These are phyloP conservation scores for Aphaenogaster floridana DNA, from an alignment of 1,140 invertebrate genomes.

Conservation along the genomic window DNA sequence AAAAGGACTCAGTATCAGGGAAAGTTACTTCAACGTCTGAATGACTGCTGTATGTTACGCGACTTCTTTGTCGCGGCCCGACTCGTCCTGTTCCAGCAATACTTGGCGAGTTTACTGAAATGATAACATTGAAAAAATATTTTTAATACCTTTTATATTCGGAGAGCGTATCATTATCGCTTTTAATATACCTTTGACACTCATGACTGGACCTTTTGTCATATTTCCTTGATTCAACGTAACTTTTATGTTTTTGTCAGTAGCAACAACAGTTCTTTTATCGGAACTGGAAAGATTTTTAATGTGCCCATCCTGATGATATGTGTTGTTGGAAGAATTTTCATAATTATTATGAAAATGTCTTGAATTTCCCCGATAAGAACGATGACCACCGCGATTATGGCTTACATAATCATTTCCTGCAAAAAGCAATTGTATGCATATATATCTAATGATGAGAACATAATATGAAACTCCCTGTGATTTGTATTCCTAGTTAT, in stretches of 20 bases:
- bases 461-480: neutral
- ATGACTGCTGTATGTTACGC: slow-evolving; percentile 84
- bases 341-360: slow-evolving; percentile 77
- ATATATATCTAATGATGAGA: neutral
- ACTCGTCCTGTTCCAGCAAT: slow-evolving; percentile 85
- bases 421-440: slow-evolving; percentile 53
- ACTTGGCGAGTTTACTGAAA: slow-evolving; percentile 84
- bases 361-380: slow-evolving; percentile 74
- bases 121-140: neutral
- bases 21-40: slow-evolving; percentile 77
- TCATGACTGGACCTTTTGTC: slow-evolving; percentile 80
- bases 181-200: slow-evolving; percentile 81
- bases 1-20: slow-evolving; percentile 69
- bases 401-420: slow-evolving; percentile 76
- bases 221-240: slow-evolving; percentile 76
- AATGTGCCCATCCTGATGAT: slow-evolving; percentile 64
- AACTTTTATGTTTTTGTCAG: slow-evolving; percentile 81
- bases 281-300: slow-evolving; percentile 63
- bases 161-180: neutral
- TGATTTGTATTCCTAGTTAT: slow-evolving; percentile 22
- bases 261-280: slow-evolving; percentile 77
- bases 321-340: slow-evolving; percentile 66
- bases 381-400: slow-evolving; percentile 70
- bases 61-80: slow-evolving; percentile 84
- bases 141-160: neutral